phyloP scores from a whole-genome alignment of 2,888 invertebrate genomes.

The Drosophila mayaguana region DNA sequence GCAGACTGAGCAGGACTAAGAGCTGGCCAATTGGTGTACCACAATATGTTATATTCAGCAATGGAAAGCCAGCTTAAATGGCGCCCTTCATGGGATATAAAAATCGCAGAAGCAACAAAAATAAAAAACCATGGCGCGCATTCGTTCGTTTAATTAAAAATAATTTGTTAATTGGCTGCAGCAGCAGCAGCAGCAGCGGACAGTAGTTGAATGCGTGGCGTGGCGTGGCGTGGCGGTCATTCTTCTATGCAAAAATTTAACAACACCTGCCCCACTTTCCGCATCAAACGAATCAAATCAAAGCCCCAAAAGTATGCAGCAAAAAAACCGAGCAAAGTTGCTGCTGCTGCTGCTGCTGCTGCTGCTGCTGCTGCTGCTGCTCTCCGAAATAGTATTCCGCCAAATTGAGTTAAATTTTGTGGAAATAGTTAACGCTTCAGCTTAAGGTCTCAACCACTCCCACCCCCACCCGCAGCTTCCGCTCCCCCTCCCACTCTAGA shows the following conservation, averaged over 20 bases:
- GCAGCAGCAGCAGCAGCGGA: slow-evolving; percentile 11
- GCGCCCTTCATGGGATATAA: slow-evolving; percentile 3
- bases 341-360: slow-evolving; percentile 13
- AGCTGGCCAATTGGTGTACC: slow-evolving; percentile 1
- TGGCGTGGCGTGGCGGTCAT: slow-evolving; percentile 1
- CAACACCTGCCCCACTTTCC: slow-evolving; percentile 30
- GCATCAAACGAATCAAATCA: slow-evolving; percentile 44
- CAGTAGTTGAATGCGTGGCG: slow-evolving; percentile 23
- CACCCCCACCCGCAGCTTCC: neutral
- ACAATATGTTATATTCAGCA: neutral
- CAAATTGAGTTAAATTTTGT: slow-evolving; percentile 53
- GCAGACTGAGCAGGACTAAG: slow-evolving; percentile 7
- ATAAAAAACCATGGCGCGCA: slow-evolving; percentile 21
- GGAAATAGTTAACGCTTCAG: slow-evolving; percentile 40
- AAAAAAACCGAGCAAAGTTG: slow-evolving; percentile 25
- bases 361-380: slow-evolving; percentile 13
- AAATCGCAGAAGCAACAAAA: neutral
- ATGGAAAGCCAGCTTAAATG: neutral
- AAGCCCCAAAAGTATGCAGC: slow-evolving; percentile 63
- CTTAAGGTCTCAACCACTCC: neutral
- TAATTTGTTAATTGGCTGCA: slow-evolving; percentile 60
- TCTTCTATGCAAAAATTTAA: slow-evolving; percentile 13
- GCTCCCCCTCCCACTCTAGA: neutral
- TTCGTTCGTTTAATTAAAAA: slow-evolving; percentile 64
- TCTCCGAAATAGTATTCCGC: slow-evolving; percentile 42